Conservation (phyloP, 2,113 vertebrate species). For the Polypterus bichir region DNA sequence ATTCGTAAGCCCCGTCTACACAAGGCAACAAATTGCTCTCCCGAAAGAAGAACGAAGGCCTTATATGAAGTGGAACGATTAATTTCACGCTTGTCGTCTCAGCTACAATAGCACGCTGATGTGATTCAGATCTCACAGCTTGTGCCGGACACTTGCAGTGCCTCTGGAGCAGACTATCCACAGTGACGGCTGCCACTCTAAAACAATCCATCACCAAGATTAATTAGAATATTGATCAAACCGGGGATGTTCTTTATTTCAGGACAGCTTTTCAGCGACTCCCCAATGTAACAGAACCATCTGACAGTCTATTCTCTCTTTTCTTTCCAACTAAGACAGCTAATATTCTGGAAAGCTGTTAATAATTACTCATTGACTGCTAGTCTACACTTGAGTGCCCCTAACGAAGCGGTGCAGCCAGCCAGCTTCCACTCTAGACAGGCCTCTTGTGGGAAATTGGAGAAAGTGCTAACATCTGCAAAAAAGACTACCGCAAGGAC, state of each 20-base stretch:
- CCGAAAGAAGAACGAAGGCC: constrained; percentile 71
- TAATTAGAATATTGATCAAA: constrained; percentile 73
- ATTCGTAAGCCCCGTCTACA: constrained; percentile 38
- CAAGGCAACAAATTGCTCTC: constrained; percentile 72
- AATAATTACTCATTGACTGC: constrained; percentile 66
- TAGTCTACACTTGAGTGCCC: constrained; percentile 51
- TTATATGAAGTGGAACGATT: constrained; percentile 96
- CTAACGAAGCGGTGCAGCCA: constrained; percentile 30
- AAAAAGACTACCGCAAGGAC: constrained; percentile 21
- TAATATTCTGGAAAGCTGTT: constrained; percentile 64
- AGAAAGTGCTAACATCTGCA: constrained; percentile 30
- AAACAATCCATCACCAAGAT: constrained; percentile 72
- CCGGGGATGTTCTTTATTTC: constrained; percentile 48
- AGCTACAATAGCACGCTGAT: constrained; percentile 75
- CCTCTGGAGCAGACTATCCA: constrained; percentile 42
- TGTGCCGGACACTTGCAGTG: constrained; percentile 37
- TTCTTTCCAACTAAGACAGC: constrained; percentile 45
- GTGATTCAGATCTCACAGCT: constrained; percentile 70
- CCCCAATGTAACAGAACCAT: constrained; percentile 53
- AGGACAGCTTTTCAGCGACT: constrained; percentile 61
- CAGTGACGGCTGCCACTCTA: constrained; percentile 53
- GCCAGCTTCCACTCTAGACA: constrained; percentile 44
- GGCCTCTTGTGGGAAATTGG: constrained; percentile 25
- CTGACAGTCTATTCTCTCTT: constrained; percentile 67
- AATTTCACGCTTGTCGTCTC: constrained; percentile 94